Percentiles rank a stretch among this genome's conserved stretches.
Conservation (phyloP, 23 tunicate genomes). For the Phallusia fumigata region DNA sequence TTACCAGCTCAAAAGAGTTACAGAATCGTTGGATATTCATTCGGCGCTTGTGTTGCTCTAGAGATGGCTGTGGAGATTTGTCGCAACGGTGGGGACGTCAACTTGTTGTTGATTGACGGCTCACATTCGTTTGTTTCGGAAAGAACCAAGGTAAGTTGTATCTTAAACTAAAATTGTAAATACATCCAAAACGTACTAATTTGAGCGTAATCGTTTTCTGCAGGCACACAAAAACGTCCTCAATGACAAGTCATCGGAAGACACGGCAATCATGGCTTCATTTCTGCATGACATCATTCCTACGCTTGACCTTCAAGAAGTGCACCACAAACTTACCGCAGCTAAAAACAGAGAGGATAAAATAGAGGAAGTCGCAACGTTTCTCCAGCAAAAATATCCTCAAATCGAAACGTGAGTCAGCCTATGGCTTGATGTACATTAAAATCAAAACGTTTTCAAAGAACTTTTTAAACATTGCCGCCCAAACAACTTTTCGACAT, state of each 20-base stretch:
- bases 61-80: constrained; percentile 21
- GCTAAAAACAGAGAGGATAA: neutral
- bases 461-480: too few species aligned
- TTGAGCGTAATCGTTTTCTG: neutral
- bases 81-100: neutral
- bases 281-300: constrained; percentile 4
- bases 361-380: neutral
- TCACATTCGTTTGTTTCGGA: constrained; percentile 22
- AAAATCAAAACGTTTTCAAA: too few species aligned
- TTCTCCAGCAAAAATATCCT: neutral
- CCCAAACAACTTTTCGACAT: too few species aligned
- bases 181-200: neutral
- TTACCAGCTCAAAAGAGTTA: neutral
- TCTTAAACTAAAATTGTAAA: too few species aligned
- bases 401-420: neutral
- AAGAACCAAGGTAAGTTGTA: constrained; percentile 1
- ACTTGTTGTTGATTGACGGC: constrained; percentile 14
- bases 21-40: constrained; percentile 27
- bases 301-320: neutral
- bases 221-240: neutral
- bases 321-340: neutral
- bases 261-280: neutral
- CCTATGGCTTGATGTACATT: too few species aligned
- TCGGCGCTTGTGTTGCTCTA: constrained; percentile 30
- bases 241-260: neutral